Evolutionary conservation across 53 echinoderm and acorn worm genomes (phyloP), one percentile per base, ranked within the genome.

Genomic region (Echinarachnius parma): DNA sequence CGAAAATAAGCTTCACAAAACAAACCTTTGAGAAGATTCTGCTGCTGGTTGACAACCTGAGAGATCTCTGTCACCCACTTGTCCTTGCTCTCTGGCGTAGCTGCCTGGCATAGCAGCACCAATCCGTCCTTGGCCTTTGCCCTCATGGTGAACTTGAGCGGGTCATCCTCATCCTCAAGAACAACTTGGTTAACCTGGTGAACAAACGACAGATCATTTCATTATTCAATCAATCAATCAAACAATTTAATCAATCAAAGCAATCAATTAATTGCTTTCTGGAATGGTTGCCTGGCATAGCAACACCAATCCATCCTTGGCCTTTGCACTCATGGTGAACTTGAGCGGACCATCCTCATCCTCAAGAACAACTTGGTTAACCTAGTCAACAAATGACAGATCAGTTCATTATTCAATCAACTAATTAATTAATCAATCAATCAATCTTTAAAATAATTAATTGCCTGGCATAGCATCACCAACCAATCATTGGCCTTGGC

Each of bases 21-120:
- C 79, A 60, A 42, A 98, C 98, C 98, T 92, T 86, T 91, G 9
- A 98, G 83, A 47, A 96, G 85, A 69, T 96, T 80, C 34, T 83
- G 85, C 67, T 96, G 98, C 37, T 91, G 87, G 32, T 88, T 78
- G 26, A 88, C 66, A 15, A 92, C 77, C 37, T 85, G 60, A n/a
- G 79, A 62, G 21, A 98, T 69, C 56, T 98, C 86, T 26, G 75
- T 76, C 13, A 88, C 78, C 98, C 98, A 98, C 14, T 74, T 87
- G 9, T 62, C 35, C 56, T 98, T 98, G 49, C 80, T 79, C 27
- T 86, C 91, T 9, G 84, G 80, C 13, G 82, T 85, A 46, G 65
- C 81, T 18, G 91, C 82, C 75, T 98, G 98, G 22, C 88, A 77
- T 31, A 84, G 61, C 16, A 92, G 80, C 42, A 83, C 84, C 49